Conservation (phyloP, 2,888 invertebrate species). For the Mythimna pallens region DNA sequence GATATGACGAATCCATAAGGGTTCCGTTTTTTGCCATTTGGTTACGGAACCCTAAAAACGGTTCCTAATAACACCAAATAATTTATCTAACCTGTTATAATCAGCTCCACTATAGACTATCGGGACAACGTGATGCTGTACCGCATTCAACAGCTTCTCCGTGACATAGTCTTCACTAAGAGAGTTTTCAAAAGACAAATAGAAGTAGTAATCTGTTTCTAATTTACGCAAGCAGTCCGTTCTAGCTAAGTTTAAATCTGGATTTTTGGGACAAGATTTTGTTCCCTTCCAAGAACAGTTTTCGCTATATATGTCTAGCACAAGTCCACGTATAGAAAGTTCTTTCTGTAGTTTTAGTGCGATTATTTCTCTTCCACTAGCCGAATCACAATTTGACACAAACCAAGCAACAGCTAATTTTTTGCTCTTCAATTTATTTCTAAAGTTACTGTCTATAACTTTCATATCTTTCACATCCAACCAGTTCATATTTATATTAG, state of each 20-base stretch:
- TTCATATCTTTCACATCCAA: constrained; percentile 68
- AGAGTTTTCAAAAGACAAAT: constrained; percentile 81
- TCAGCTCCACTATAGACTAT: constrained; percentile 82
- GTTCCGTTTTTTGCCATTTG: too few relatives aligned
- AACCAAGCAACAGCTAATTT: constrained; percentile 78
- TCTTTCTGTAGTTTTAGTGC: constrained; percentile 65
- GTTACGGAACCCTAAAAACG: too few relatives aligned
- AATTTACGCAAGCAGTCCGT: constrained; percentile 67
- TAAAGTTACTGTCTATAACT: constrained; percentile 65
- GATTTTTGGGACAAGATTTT: constrained; percentile 17
- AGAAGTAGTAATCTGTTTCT: constrained; percentile 77
- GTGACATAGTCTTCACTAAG: constrained; percentile 81
- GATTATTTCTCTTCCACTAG: constrained; percentile 66
- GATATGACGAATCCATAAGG: too few relatives aligned
- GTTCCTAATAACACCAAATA: too few relatives aligned
- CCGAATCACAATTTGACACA: constrained; percentile 76
- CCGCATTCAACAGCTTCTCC: constrained; percentile 78
- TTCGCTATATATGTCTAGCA: constrained; percentile 74
- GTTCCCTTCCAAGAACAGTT: constrained; percentile 64
- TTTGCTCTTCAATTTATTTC: constrained; percentile 68
- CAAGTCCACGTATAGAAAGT: constrained; percentile 65
- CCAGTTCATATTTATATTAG: constrained; percentile 74
- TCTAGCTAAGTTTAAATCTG: not conserved
- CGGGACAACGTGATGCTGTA: constrained; percentile 77
- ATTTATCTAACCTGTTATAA: constrained; percentile 75